Evolutionary conservation across 2,888 invertebrate species (phyloP).

Genomic region (Synanthedon tipuliformis): DNA sequence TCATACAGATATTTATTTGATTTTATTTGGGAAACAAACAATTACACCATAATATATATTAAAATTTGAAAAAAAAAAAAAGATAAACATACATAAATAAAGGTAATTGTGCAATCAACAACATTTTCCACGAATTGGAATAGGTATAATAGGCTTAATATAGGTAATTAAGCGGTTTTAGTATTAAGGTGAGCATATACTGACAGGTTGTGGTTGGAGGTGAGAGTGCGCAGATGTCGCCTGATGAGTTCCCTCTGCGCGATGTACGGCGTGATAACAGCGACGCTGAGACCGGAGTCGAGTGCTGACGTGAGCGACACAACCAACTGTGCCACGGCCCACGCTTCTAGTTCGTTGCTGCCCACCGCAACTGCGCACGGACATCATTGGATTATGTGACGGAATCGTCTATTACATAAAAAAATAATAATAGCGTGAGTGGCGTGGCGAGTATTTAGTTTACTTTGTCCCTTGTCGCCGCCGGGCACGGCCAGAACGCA

Average conservation of each 20-base stretch:
- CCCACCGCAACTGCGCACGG: constrained; percentile 26
- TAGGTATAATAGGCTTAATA: no score
- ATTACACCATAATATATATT: no score
- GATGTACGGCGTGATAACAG: constrained; percentile 60
- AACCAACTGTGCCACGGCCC: constrained; percentile 47
- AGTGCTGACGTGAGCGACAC: constrained; percentile 20
- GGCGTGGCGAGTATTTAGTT: background rate
- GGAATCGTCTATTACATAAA: no score
- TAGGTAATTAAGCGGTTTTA: no score
- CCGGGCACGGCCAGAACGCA: constrained; percentile 37
- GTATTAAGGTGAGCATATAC: background rate
- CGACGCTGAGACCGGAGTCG: constrained; percentile 24
- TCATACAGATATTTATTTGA: no score
- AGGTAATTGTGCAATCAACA: no score
- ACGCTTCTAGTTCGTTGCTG: constrained; percentile 53
- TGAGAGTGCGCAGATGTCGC: constrained; percentile 18
- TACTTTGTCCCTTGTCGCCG: constrained; percentile 51
- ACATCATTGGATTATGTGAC: background rate
- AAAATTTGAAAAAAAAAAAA: no score
- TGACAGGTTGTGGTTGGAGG: background rate
- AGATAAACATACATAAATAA: no score
- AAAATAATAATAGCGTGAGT: no score
- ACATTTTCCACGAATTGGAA: no score
- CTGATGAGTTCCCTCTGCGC: constrained; percentile 54
- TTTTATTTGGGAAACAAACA: no score